phyloP scores from a whole-genome alignment of 2,888 invertebrate genomes.

The Lomographa bimaculata region DNA sequence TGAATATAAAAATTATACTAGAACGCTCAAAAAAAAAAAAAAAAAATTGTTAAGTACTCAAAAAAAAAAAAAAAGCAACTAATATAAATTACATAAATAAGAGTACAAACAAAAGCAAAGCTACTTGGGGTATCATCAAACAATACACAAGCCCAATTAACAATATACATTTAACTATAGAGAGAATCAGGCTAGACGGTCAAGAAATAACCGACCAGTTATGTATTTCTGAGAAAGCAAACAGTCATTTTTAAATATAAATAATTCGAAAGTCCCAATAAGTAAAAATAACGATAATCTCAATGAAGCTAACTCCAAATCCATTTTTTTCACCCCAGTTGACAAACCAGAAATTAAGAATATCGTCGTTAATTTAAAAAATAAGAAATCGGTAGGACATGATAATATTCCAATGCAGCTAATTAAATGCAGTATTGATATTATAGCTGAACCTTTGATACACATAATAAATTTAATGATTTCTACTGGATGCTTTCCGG shows the following conservation, averaged over 20 bases:
- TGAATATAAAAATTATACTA: background rate
- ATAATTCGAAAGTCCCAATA: no score
- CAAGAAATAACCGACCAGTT: background rate
- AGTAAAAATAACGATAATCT: no score
- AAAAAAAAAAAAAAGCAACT: background rate
- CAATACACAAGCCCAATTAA: constrained; percentile 1
- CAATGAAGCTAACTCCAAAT: background rate
- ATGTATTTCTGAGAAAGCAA: background rate
- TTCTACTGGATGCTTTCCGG: background rate
- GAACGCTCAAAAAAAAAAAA: background rate
- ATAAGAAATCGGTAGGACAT: background rate
- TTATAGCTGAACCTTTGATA: background rate
- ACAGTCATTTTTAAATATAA: background rate
- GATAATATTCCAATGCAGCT: background rate
- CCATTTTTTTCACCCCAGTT: background rate
- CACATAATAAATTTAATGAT: background rate
- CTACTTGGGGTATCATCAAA: constrained; percentile 1
- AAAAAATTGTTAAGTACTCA: no score
- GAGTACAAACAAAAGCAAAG: no score
- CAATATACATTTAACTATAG: constrained; percentile 7
- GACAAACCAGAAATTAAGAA: background rate
- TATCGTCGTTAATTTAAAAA: background rate
- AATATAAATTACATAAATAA: constrained; percentile 1
- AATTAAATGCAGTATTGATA: background rate
- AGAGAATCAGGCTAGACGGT: background rate